Conservation (phyloP, 2,888 invertebrate species). For the Tetranychus piercei region DNA sequence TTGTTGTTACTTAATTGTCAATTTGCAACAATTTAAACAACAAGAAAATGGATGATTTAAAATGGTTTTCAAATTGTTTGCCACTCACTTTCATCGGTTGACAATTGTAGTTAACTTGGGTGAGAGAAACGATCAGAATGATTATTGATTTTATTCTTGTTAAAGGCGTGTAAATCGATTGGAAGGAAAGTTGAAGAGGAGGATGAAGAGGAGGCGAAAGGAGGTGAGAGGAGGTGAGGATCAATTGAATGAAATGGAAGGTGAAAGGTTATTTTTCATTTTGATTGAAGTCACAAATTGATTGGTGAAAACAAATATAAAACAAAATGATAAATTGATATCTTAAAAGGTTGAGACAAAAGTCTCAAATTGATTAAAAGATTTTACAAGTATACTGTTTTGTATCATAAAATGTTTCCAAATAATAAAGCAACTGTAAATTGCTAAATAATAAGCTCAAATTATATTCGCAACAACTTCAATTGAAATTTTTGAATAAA, state of each 20-base stretch:
- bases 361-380: too few species aligned
- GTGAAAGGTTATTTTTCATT: background rate
- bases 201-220: background rate
- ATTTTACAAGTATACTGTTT: background rate
- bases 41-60: background rate
- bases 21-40: background rate
- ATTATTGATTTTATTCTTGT: background rate
- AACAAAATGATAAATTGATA: constrained; percentile 5
- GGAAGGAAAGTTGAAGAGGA: background rate
- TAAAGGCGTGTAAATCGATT: background rate
- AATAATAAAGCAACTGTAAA: background rate
- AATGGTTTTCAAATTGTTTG: background rate
- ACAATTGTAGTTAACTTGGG: background rate
- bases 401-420: background rate
- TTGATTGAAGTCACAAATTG: background rate
- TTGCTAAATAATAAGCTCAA: background rate
- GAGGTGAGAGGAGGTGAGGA: background rate
- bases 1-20: background rate
- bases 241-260: background rate
- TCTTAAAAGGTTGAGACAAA: too few species aligned
- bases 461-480: background rate
- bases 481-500: background rate
- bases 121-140: background rate
- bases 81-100: too few species aligned
- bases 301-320: background rate